Evolutionary conservation across 92 coral and sea anemone species (phyloP), one percentile per base, ranked within the genome.

Genomic region (Parazoanthus atlanticus): DNA sequence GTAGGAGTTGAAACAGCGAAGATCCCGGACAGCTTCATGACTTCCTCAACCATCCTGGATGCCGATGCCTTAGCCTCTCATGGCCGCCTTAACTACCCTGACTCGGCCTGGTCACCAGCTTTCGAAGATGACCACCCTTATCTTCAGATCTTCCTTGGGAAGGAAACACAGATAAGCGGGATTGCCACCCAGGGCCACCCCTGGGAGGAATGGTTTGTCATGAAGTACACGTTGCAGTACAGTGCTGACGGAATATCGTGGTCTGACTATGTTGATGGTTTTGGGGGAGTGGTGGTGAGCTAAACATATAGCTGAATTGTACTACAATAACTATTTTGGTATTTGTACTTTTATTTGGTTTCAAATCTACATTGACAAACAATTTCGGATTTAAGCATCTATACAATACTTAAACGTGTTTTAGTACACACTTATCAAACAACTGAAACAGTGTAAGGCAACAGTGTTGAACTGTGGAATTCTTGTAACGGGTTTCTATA

Each of bases 171-270:
- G 86, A 71, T 89, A 36, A 92, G 92, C 29, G 92, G 85, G 83
- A 89, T 92, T 32, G 94, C 90, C 10, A 92, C 94, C 31, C 94
- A 92, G 86, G 92, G 92, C 47, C 92, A 92, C 82, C 94, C 94
- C 6, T 86, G 94, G 94, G 92, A 92, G 79, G 92, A 92, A 38
- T 81, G 88, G 90, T 92, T 89, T 81, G 92, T 89, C n/a, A 78
- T 82, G 73, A 89, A 86, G 30, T 92, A 89, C 74, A 89, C 86
- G 29, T 36, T 92, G 43, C 94, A 92, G 65, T 88, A 89, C 84
- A 89, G 94, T 87, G 84, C 80, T 21, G 83, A 89, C 65, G 94
- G 94, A 10, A 34, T 79, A 58, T 81, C 89, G 23, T 92, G 94
- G 94, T 79, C 85, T 46, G 88, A 89, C 80, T 92, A 92, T 70